Percentiles rank a stretch among this genome's conserved stretches.
These are phyloP conservation scores for Diloba caeruleocephala DNA, from an alignment of 2,888 invertebrate species.

Conservation along the genomic window DNA sequence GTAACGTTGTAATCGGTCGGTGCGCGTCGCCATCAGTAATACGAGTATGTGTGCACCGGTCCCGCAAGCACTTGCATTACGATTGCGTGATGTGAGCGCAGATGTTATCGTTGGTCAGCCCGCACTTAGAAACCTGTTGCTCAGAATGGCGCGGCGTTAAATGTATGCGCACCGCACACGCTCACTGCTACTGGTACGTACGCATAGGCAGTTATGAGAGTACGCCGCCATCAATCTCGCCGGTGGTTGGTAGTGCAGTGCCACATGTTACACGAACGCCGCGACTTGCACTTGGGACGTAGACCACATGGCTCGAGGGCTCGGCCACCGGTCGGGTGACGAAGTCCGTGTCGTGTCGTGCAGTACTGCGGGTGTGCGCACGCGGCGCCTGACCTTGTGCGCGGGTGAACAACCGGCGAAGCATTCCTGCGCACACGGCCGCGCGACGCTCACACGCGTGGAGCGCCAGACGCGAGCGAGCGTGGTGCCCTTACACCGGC, in stretches of 20 bases:
- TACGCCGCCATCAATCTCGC: no score
- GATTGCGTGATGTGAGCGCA: neutral
- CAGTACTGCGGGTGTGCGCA: neutral
- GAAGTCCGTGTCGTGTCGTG: neutral
- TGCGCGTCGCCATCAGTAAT: no score
- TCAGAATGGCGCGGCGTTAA: neutral
- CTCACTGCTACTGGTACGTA: no score
- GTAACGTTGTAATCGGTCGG: neutral
- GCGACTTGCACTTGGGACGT: no score
- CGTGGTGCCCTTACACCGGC: neutral
- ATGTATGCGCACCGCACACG: no score
- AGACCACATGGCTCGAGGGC: neutral
- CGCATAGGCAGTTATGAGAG: no score
- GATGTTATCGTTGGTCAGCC: neutral
- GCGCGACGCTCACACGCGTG: neutral
- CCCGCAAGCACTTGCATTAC: neutral
- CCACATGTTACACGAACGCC: no score
- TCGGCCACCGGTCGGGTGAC: constrained; percentile 5
- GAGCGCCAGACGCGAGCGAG: neutral
- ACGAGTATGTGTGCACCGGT: neutral
- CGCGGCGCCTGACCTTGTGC: constrained; percentile 18
- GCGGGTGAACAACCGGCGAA: constrained; percentile 37
- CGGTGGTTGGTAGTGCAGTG: no score
- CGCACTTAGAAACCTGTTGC: constrained; percentile 1
- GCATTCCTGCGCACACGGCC: constrained; percentile 7